A percentile compares a stretch with the other conserved stretches of the same genome.
These are phyloP conservation scores for Sinocyclocheilus anophthalmus DNA, from an alignment of 2,113 vertebrate species.

Conservation along the genomic window DNA sequence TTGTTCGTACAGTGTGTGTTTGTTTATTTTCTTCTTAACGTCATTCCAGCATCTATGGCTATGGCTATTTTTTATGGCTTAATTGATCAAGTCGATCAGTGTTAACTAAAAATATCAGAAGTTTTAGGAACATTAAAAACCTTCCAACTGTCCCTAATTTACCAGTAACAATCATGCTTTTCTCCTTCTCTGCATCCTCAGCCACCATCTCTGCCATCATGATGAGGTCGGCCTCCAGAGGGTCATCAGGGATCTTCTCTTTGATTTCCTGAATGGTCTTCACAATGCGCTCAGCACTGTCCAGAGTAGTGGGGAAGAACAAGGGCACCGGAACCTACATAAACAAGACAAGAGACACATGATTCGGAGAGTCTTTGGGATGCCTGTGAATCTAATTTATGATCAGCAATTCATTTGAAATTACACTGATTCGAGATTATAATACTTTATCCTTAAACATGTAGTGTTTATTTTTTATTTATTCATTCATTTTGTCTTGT, in stretches of 20 bases:
- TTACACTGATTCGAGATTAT: too few relatives aligned
- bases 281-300: constrained; percentile 82
- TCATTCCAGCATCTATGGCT: too few relatives aligned
- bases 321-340: constrained; percentile 90
- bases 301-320: constrained; percentile 84
- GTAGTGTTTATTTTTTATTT: too few relatives aligned
- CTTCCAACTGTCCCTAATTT: constrained; percentile 5
- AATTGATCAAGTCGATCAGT: neutral
- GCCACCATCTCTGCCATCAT: constrained; percentile 97
- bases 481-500: too few relatives aligned
- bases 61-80: too few relatives aligned
- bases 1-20: too few relatives aligned
- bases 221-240: constrained; percentile 92
- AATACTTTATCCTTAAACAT: too few relatives aligned
- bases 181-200: constrained; percentile 83
- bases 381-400: too few relatives aligned
- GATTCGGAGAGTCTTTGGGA: too few relatives aligned
- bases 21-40: too few relatives aligned
- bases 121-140: neutral
- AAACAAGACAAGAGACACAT: neutral
- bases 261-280: constrained; percentile 89
- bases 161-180: constrained; percentile 80
- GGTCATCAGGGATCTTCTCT: constrained; percentile 85
- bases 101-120: neutral
- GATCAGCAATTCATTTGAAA: too few relatives aligned